Conservation (phyloP, 2,113 vertebrate species). For the Catharus bicknelli region DNA sequence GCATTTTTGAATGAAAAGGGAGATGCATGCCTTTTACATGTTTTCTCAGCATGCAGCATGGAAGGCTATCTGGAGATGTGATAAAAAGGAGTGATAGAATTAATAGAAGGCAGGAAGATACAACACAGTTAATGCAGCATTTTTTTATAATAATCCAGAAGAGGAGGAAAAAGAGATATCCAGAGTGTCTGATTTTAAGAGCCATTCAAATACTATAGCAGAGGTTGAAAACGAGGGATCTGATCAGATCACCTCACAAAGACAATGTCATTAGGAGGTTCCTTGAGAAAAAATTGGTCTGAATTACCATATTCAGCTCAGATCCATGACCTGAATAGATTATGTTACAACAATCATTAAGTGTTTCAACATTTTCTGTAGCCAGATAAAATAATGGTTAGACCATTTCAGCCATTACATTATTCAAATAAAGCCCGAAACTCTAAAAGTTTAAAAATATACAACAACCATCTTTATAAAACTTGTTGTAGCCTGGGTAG, state of each 20-base stretch:
- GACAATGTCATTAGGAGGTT: not conserved
- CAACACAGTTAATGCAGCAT: not conserved
- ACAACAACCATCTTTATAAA: not conserved
- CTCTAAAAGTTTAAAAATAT: not conserved
- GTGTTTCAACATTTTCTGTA: not conserved
- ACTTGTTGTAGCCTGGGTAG: slow-evolving; percentile 18
- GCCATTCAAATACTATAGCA: not conserved
- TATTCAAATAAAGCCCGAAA: slow-evolving; percentile 27
- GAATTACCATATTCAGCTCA: not conserved
- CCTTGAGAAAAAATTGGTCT: not conserved
- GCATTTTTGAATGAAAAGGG: not conserved
- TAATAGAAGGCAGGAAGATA: not conserved
- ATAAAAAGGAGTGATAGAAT: not conserved
- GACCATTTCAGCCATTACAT: not conserved
- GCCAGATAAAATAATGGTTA: not conserved
- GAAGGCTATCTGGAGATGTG: not conserved
- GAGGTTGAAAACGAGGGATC: not conserved
- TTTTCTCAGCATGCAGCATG: not conserved
- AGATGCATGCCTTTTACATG: not conserved
- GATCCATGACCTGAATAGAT: not conserved
- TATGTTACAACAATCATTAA: not conserved
- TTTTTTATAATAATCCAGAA: not conserved
- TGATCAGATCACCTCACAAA: not conserved
- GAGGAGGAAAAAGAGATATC: not conserved
- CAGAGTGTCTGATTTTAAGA: not conserved